Evolutionary conservation across 2,113 vertebrate species (phyloP).

Genomic region (Rhinolophus sinicus): DNA sequence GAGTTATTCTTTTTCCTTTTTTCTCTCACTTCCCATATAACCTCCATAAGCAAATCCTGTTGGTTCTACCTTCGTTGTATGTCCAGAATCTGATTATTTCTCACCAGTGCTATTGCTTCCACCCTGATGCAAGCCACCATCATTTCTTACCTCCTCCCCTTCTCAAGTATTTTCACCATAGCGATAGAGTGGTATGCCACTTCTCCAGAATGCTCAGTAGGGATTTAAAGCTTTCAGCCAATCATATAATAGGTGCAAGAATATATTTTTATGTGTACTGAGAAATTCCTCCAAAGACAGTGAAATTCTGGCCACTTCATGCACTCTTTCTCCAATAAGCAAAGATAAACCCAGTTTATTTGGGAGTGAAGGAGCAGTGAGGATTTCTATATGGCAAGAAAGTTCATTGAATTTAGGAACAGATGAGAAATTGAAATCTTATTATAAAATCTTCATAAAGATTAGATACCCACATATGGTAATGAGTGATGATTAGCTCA

Average conservation of each 20-base stretch:
- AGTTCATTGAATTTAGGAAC: constrained; percentile 52
- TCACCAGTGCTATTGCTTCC: neutral
- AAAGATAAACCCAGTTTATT: constrained; percentile 32
- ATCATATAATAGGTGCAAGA: neutral
- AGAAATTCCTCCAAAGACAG: constrained; percentile 32
- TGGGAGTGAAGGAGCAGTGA: neutral
- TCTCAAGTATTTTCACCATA: neutral
- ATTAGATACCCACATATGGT: constrained; percentile 14
- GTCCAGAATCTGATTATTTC: neutral
- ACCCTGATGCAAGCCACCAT: neutral
- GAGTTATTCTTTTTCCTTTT: constrained; percentile 15
- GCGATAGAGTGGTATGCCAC: neutral
- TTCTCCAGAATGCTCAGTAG: neutral
- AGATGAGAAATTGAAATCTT: constrained; percentile 60
- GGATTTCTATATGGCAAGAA: constrained; percentile 33
- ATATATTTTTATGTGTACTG: constrained; percentile 9
- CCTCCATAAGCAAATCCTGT: constrained; percentile 19
- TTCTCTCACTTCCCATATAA: constrained; percentile 35
- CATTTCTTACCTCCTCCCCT: neutral
- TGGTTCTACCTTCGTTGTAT: neutral
- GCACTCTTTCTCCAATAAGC: neutral
- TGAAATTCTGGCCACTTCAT: neutral
- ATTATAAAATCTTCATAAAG: constrained; percentile 38
- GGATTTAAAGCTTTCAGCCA: constrained; percentile 21
- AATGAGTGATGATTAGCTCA: constrained; percentile 47